Conservation (phyloP, 2,888 invertebrate species). For the Campoletis raptor region DNA sequence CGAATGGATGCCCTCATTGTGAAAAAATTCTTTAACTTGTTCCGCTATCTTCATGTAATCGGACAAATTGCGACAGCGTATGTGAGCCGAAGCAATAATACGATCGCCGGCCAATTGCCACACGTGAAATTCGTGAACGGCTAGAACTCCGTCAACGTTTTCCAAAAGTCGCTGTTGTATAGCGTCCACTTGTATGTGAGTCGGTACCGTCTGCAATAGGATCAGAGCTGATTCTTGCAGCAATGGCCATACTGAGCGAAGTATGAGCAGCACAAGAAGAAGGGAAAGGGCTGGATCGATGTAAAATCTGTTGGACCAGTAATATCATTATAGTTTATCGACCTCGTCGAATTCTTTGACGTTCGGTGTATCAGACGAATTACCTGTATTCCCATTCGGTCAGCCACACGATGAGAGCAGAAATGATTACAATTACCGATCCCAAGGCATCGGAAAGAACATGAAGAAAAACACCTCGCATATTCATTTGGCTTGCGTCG, state of each 20-base stretch:
- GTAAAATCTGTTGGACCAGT: constrained; percentile 87
- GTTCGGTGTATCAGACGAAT: not conserved
- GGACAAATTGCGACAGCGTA: constrained; percentile 96
- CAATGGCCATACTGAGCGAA: constrained; percentile 96
- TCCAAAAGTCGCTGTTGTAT: constrained; percentile 94
- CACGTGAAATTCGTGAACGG: constrained; percentile 99
- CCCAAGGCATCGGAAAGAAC: constrained; percentile 99
- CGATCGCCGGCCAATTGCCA: constrained; percentile 99
- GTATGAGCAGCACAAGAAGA: constrained; percentile 93
- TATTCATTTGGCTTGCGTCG: constrained; percentile 96
- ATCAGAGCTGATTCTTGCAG: constrained; percentile 97
- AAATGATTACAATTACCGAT: constrained; percentile 95
- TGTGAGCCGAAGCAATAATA: constrained; percentile 98
- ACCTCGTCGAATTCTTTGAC: not conserved
- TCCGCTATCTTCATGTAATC: constrained; percentile 99
- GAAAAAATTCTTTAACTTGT: constrained; percentile 98
- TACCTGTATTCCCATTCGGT: constrained; percentile 92
- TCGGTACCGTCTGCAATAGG: constrained; percentile 98
- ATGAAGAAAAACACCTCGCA: constrained; percentile 99
- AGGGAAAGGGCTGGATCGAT: constrained; percentile 98
- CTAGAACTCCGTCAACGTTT: constrained; percentile 97
- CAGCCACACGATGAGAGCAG: constrained; percentile 92
- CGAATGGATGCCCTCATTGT: constrained; percentile 99
- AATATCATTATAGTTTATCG: not conserved
- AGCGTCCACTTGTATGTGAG: constrained; percentile 97